Conservation (phyloP, 2,888 invertebrate species). For the Chloroclystis v-ata region DNA sequence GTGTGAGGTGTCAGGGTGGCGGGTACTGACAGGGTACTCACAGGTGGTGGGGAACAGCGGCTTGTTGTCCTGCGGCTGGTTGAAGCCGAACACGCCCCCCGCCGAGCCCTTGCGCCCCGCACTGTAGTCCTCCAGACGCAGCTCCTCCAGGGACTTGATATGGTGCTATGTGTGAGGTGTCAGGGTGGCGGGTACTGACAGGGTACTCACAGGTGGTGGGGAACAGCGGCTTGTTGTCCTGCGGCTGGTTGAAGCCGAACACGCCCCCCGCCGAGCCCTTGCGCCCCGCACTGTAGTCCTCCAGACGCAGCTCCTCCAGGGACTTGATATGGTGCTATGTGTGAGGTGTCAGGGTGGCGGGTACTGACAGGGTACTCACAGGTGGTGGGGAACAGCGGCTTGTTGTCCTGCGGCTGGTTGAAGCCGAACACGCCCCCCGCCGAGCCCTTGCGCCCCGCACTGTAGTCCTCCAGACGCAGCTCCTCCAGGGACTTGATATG, state of each 20-base stretch:
- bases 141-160: constrained; percentile 91
- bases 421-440: constrained; percentile 77
- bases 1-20: neutral
- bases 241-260: constrained; percentile 80
- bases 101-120: constrained; percentile 89
- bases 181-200: neutral
- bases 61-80: constrained; percentile 79
- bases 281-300: constrained; percentile 94
- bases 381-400: constrained; percentile 66
- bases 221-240: constrained; percentile 77
- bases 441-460: constrained; percentile 89
- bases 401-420: constrained; percentile 78
- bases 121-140: constrained; percentile 94
- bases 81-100: constrained; percentile 79
- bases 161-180: neutral
- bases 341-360: neutral
- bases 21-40: constrained; percentile 34
- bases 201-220: constrained; percentile 55
- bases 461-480: constrained; percentile 94
- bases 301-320: constrained; percentile 94
- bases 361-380: constrained; percentile 40
- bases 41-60: constrained; percentile 62
- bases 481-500: constrained; percentile 89
- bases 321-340: neutral
- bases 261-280: constrained; percentile 81